Percentiles rank a stretch among this genome's conserved stretches.
Conservation (phyloP, 2,888 invertebrate species). For the Chromoteleia sp. region DNA sequence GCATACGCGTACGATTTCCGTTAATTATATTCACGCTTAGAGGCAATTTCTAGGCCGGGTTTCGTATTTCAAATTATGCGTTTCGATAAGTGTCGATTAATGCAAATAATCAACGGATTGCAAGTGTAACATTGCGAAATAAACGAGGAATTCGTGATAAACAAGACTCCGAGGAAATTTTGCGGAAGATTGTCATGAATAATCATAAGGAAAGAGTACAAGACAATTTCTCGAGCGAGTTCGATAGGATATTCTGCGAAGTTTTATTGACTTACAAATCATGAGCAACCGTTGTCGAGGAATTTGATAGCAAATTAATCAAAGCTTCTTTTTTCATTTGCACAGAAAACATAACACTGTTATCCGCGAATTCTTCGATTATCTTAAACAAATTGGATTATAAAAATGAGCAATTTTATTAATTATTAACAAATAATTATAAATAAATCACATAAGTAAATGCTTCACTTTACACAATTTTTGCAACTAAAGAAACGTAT, state of each 20-base stretch:
- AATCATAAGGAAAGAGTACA: conserved; percentile 7
- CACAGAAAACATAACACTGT: no score
- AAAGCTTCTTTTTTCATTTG: neutral
- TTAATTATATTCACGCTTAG: conserved; percentile 34
- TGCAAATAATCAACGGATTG: neutral
- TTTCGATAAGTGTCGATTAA: neutral
- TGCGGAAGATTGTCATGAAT: conserved; percentile 12
- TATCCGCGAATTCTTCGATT: no score
- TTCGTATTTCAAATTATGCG: conserved; percentile 23
- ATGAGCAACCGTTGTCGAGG: neutral
- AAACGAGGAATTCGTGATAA: neutral
- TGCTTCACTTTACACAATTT: no score
- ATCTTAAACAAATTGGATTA: no score
- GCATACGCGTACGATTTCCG: conserved; percentile 55
- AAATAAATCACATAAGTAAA: neutral
- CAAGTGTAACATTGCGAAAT: neutral
- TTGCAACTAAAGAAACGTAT: neutral
- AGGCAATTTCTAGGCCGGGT: conserved; percentile 27
- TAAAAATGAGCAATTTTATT: no score
- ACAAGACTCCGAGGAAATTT: no score
- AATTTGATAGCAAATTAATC: conserved; percentile 5
- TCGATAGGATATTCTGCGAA: neutral
- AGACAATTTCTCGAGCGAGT: neutral
- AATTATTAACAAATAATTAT: neutral
- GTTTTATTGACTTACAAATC: conserved; percentile 13